Evolutionary conservation across 2,888 invertebrate genomes (phyloP).

Genomic region (Gymnocheta viridis): DNA sequence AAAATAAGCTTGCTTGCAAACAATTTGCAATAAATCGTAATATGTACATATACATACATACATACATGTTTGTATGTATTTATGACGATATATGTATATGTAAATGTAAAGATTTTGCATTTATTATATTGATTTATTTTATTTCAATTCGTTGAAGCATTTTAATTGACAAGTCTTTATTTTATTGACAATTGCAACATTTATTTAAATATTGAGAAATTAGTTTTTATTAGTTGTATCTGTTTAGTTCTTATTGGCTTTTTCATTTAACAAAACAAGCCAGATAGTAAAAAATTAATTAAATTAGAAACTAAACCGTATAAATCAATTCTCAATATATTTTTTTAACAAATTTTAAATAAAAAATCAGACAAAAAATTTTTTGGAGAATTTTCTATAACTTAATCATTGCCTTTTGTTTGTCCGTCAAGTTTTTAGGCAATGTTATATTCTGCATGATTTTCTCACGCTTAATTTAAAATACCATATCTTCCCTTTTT

Average conservation of each 20-base stretch:
- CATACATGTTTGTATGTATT: background rate
- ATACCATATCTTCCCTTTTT: no score
- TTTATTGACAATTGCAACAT: conserved; percentile 53
- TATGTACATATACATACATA: background rate
- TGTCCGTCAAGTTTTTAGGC: no score
- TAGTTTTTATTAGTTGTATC: conserved; percentile 54
- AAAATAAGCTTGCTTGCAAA: background rate
- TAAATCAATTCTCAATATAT: background rate
- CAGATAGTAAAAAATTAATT: conserved; percentile 8
- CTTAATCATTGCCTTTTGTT: no score
- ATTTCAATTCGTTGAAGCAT: conserved; percentile 59
- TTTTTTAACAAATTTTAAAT: background rate
- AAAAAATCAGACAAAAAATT: no score
- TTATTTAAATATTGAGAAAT: conserved; percentile 23
- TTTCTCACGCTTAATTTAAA: no score
- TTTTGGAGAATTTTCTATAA: no score
- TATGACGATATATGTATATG: background rate
- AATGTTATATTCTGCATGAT: no score
- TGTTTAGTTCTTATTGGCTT: conserved; percentile 21
- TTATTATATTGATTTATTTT: conserved; percentile 61
- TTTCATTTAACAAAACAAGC: conserved; percentile 5
- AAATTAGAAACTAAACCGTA: conserved; percentile 1
- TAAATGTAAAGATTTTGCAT: conserved; percentile 7
- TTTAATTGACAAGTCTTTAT: conserved; percentile 52
- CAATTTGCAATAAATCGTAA: background rate